A percentile compares a stretch with the other conserved stretches of the same genome.
Conservation (phyloP, 2,888 invertebrate genomes). For the Apodemia duryi region DNA sequence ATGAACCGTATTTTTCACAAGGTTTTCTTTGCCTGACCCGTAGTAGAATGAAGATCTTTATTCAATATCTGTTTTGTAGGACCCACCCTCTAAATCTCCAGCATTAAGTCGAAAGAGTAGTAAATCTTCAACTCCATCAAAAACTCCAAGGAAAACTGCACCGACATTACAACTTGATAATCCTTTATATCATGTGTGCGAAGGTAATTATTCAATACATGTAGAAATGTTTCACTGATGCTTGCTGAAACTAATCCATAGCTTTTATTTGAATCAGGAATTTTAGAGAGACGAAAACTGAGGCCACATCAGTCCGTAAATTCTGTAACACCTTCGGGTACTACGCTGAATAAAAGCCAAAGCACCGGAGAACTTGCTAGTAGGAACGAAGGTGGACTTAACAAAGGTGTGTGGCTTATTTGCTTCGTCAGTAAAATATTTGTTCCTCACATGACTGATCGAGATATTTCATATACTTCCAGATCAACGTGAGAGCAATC, state of each 20-base stretch:
- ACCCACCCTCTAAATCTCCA: constrained; percentile 68
- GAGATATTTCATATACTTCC: constrained; percentile 30
- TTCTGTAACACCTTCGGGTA: constrained; percentile 43
- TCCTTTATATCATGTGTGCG: constrained; percentile 89
- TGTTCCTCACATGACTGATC: not conserved
- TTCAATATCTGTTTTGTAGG: constrained; percentile 41
- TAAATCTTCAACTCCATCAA: constrained; percentile 69
- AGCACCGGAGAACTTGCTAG: constrained; percentile 77
- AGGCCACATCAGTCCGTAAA: constrained; percentile 63
- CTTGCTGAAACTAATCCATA: constrained; percentile 30
- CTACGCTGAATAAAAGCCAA: constrained; percentile 75
- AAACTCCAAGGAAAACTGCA: constrained; percentile 51
- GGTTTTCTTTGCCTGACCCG: not conserved
- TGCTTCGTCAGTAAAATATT: constrained; percentile 31
- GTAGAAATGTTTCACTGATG: constrained; percentile 38
- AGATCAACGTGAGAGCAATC: constrained; percentile 64
- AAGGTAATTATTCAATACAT: constrained; percentile 69
- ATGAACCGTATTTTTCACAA: not conserved
- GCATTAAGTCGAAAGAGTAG: constrained; percentile 66
- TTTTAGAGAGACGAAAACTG: constrained; percentile 69
- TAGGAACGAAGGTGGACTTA: constrained; percentile 63
- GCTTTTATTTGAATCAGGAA: constrained; percentile 48
- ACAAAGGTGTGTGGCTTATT: constrained; percentile 41
- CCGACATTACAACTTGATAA: constrained; percentile 81
- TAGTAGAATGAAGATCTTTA: not conserved